Conservation (phyloP, 2,797 vertebrate species). For the Loris lydekkerianus region DNA sequence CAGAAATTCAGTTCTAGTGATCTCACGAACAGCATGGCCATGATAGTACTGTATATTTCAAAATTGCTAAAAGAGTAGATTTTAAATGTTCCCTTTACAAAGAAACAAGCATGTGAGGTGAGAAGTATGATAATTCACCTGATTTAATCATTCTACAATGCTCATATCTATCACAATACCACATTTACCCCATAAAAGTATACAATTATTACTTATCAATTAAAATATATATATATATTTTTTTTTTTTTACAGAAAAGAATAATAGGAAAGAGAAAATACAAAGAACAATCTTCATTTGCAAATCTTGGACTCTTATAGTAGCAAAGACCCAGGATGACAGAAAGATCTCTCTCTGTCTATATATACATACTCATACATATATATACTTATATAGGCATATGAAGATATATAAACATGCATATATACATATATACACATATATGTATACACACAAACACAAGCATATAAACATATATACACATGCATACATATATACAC, state of each 20-base stretch:
- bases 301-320: background rate
- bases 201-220: background rate
- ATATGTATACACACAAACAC: no score
- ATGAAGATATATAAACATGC: no score
- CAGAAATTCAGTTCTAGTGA: no score
- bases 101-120: background rate
- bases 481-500: no score
- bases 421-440: no score
- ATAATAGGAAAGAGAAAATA: background rate
- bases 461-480: no score
- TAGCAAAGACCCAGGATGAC: background rate
- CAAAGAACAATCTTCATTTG: constrained; percentile 28
- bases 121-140: background rate
- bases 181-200: background rate
- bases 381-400: no score
- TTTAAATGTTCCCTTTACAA: background rate
- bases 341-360: background rate
- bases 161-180: background rate
- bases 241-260: background rate
- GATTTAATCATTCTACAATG: background rate
- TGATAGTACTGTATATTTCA: background rate
- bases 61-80: background rate
- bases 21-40: background rate
- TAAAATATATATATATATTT: background rate
- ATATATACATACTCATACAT: background rate